Evolutionary conservation across 2,113 vertebrate genomes (phyloP).

Genomic region (Myotis lucifugus): DNA sequence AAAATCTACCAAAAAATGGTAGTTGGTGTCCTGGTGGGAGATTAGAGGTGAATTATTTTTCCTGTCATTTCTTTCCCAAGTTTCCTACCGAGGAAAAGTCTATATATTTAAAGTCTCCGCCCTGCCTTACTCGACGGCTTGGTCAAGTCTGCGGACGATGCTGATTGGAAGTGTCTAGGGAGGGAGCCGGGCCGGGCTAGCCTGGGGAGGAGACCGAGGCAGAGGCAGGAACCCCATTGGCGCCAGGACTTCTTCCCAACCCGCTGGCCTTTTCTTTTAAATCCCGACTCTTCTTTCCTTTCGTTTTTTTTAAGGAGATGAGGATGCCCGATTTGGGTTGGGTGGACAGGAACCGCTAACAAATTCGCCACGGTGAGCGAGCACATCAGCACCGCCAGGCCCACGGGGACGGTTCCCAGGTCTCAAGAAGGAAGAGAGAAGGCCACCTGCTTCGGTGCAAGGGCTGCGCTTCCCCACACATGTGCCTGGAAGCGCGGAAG

Average conservation of each 20-base stretch:
- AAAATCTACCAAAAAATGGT: not conserved
- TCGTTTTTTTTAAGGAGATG: not conserved
- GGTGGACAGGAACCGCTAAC: not conserved
- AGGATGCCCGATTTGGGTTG: conserved; percentile 24
- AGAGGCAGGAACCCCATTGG: conserved; percentile 63
- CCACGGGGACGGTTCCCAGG: not conserved
- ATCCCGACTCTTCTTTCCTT: not conserved
- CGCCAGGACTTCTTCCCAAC: conserved; percentile 35
- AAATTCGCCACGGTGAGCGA: not conserved
- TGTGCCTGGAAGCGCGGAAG: not conserved
- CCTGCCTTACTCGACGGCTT: conserved; percentile 52
- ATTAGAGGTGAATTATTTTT: not conserved
- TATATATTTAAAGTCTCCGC: not conserved
- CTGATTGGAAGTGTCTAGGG: conserved; percentile 53
- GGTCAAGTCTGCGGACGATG: not conserved
- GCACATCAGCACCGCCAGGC: not conserved
- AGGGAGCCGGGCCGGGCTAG: not conserved
- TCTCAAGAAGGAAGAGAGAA: not conserved
- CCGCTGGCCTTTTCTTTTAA: conserved; percentile 37
- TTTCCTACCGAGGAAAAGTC: conserved; percentile 15
- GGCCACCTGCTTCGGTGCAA: conserved; percentile 37
- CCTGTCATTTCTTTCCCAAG: not conserved
- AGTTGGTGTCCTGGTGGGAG: not conserved
- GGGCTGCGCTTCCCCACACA: conserved; percentile 37
- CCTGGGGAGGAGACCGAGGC: conserved; percentile 55